Percentiles rank a stretch among this genome's conserved stretches.
Conservation (phyloP, 2,113 vertebrate genomes). For the Desmodus rotundus region DNA sequence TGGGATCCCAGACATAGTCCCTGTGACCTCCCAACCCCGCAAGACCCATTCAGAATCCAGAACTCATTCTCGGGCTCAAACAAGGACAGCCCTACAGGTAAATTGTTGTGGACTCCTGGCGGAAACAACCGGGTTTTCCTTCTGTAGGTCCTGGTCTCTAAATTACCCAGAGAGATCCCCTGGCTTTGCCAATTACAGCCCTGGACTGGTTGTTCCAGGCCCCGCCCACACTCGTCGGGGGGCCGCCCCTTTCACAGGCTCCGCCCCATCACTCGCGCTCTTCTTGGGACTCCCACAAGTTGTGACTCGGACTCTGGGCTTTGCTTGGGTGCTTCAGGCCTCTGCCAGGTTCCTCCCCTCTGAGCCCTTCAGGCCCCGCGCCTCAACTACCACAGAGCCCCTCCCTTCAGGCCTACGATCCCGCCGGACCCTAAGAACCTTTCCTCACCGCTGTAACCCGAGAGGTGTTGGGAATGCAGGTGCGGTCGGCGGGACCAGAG, state of each 20-base stretch:
- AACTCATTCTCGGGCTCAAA: background rate
- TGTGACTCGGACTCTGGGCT: background rate
- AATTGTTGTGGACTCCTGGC: background rate
- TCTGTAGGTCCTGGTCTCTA: no score
- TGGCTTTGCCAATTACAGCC: background rate
- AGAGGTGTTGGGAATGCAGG: slow-evolving; percentile 28
- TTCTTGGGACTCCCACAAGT: fast-evolving
- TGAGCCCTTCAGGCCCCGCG: background rate
- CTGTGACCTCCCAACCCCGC: background rate
- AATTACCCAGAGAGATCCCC: background rate
- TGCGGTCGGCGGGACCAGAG: background rate
- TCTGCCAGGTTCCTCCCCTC: background rate
- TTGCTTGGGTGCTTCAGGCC: background rate
- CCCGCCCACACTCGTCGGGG: background rate
- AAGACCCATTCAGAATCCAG: background rate
- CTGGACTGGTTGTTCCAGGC: background rate
- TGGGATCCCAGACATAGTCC: background rate
- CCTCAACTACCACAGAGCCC: background rate
- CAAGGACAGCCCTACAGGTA: background rate
- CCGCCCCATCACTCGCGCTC: background rate
- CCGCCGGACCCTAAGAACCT: background rate
- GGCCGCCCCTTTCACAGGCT: background rate
- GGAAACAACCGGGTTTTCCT: background rate
- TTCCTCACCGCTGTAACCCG: slow-evolving; percentile 33
- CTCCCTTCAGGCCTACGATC: background rate